These are phyloP conservation scores for Mongoloraphidia duomilia DNA, from an alignment of 2,888 invertebrate species.

Conservation along the genomic window DNA sequence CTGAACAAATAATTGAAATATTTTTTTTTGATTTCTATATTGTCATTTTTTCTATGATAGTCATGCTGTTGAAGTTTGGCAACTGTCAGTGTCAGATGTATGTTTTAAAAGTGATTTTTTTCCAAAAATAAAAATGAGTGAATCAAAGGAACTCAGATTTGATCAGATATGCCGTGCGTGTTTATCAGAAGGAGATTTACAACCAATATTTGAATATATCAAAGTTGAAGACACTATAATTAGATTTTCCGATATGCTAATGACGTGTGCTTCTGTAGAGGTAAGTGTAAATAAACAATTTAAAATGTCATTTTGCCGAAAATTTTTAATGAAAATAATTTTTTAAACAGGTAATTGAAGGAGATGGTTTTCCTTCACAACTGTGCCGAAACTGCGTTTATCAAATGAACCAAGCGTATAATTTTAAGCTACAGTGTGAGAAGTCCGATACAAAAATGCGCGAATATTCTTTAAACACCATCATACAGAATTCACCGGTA, in stretches of 20 bases:
- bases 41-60: no score
- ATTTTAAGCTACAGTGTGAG: background rate
- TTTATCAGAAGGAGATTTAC: conserved; percentile 22
- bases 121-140: no score
- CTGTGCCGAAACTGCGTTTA: background rate
- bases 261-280: conserved; percentile 28
- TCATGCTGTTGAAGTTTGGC: no score
- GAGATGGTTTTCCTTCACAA: background rate
- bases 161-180: conserved; percentile 29
- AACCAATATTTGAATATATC: conserved; percentile 25
- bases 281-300: conserved; percentile 17
- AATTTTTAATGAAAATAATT: background rate
- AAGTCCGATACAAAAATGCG: background rate
- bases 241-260: conserved; percentile 28
- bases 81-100: no score
- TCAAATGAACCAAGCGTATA: conserved; percentile 3
- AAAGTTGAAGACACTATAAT: conserved; percentile 18
- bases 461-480: no score
- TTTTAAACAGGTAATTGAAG: background rate
- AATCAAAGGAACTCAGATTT: background rate
- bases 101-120: no score
- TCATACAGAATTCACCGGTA: no score
- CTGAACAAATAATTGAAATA: no score
- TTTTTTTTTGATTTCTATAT: no score
- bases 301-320: no score